Evolutionary conservation across 2,797 vertebrate species (phyloP).

Genomic region (Micrastur ruficollis): DNA sequence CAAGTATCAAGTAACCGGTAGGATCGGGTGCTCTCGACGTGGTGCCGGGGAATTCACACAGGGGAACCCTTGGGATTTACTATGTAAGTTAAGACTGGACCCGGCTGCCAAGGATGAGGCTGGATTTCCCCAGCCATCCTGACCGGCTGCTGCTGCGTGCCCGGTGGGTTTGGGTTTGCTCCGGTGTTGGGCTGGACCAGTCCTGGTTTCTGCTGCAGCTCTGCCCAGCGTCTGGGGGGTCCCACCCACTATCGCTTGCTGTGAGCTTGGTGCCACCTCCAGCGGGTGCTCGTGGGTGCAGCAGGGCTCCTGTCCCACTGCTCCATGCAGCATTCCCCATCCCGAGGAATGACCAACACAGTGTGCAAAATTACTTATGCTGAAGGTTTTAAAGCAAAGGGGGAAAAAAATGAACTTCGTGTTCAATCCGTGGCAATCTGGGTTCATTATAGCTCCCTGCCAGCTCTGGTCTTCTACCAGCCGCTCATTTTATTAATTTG

Average conservation of each 20-base stretch:
- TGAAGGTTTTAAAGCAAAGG: not conserved
- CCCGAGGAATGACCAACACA: not conserved
- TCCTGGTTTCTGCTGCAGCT: not conserved
- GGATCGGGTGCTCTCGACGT: not conserved
- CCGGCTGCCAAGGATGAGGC: not conserved
- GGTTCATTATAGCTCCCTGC: not conserved
- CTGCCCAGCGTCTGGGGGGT: not conserved
- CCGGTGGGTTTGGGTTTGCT: not conserved
- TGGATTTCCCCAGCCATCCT: not conserved
- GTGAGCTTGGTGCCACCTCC: not conserved
- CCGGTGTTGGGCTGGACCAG: not conserved
- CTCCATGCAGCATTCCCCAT: not conserved
- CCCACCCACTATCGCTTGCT: not conserved
- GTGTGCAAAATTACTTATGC: not conserved
- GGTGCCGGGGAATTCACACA: not conserved
- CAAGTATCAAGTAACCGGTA: not conserved
- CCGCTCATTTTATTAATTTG: not conserved
- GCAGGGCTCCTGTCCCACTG: not conserved
- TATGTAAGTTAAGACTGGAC: not conserved
- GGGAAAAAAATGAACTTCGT: accelerated
- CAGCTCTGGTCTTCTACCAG: not conserved
- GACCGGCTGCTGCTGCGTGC: not conserved
- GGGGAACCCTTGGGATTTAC: constrained; percentile 50
- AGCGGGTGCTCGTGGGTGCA: not conserved
- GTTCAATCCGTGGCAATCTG: not conserved